A percentile compares a stretch with the other conserved stretches of the same genome.
These are phyloP conservation scores for Imbricaverruca yamaguchii DNA, from an alignment of 2,888 invertebrate species.

Conservation along the genomic window DNA sequence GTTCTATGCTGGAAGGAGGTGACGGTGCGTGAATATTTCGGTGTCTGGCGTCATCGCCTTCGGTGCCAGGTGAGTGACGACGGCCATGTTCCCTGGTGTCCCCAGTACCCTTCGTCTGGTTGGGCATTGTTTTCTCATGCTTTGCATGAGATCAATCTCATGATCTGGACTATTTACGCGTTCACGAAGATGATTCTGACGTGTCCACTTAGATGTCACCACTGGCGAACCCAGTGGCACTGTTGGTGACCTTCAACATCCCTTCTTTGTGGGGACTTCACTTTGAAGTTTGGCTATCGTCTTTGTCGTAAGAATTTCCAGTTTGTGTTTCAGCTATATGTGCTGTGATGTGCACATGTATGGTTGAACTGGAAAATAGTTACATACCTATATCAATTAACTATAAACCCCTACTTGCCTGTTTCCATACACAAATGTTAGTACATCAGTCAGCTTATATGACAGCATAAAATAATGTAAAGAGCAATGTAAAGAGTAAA, in stretches of 20 bases:
- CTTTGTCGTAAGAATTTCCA: background rate
- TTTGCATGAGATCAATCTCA: too few species aligned
- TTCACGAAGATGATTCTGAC: too few species aligned
- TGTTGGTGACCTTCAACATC: background rate
- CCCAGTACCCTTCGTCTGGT: too few species aligned
- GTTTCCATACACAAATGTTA: too few species aligned
- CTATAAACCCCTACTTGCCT: too few species aligned
- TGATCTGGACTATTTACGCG: too few species aligned
- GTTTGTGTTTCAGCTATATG: background rate
- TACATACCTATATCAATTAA: background rate
- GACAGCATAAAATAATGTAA: too few species aligned
- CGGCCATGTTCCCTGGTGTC: background rate
- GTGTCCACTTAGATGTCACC: too few species aligned
- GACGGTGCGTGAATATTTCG: background rate
- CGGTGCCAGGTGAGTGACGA: conserved; percentile 1
- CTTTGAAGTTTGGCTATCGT: background rate
- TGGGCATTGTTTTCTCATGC: too few species aligned
- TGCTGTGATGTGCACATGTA: background rate
- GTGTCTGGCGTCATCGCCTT: background rate
- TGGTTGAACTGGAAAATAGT: background rate
- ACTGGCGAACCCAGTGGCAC: too few species aligned
- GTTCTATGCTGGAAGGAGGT: background rate
- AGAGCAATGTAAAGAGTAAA: too few species aligned
- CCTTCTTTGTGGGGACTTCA: background rate
- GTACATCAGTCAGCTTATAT: too few species aligned